A percentile compares a stretch with the other conserved stretches of the same genome.
Evolutionary conservation across 2,888 invertebrate genomes (phyloP).

Genomic region (Labia minor): DNA sequence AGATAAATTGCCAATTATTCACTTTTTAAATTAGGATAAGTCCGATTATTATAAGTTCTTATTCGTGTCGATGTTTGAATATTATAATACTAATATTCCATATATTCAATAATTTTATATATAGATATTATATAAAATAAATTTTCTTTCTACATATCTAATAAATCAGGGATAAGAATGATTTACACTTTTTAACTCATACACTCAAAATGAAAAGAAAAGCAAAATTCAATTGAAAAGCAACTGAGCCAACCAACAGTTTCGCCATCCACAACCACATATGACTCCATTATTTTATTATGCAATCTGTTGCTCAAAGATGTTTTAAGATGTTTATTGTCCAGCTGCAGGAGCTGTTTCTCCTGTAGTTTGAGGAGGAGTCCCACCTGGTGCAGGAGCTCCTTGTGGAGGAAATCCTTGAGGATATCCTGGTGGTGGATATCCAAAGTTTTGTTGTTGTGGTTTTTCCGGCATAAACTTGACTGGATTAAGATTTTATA

Average conservation of each 20-base stretch:
- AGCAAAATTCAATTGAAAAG: not conserved
- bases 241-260: conserved; percentile 1
- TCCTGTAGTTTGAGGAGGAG: not conserved
- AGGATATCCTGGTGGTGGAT: not conserved
- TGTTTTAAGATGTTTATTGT: not conserved
- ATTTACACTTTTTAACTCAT: not conserved
- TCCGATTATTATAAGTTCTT: conserved; percentile 1
- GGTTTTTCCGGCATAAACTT: not conserved
- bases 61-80: conserved; percentile 3
- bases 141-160: not conserved
- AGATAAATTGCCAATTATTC: too few relatives aligned
- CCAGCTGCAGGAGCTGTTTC: not conserved
- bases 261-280: not conserved
- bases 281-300: not conserved
- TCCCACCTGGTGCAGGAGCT: not conserved
- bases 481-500: not conserved
- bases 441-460: not conserved
- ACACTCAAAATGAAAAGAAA: not conserved
- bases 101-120: not conserved
- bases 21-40: not conserved
- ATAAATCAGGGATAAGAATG: not conserved
- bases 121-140: not conserved
- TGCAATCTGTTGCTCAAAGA: not conserved
- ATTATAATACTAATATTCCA: not conserved
- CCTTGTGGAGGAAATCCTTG: not conserved